phyloP scores from a whole-genome alignment of 2,797 vertebrate genomes.

The Sebastes hubbsi region DNA sequence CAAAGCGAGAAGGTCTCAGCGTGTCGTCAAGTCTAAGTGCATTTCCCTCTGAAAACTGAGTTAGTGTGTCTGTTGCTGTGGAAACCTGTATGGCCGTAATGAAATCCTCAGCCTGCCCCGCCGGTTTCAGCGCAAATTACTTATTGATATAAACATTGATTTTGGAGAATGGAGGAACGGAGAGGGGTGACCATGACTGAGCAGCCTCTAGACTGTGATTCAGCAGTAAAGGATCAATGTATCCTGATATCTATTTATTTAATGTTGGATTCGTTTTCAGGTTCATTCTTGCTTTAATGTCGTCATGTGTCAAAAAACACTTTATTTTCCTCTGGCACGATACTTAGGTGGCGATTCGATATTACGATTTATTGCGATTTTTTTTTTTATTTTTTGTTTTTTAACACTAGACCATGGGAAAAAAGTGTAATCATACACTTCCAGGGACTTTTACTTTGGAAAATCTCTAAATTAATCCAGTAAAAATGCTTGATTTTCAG shows the following conservation, averaged over 20 bases:
- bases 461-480: too few relatives aligned
- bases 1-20: neutral
- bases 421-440: too few relatives aligned
- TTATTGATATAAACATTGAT: constrained; percentile 37
- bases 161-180: neutral
- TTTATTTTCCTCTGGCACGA: too few relatives aligned
- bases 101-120: neutral
- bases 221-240: neutral
- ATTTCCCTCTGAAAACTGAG: neutral
- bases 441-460: too few relatives aligned
- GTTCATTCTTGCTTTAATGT: neutral
- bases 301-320: rapidly evolving
- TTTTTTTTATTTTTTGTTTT: too few relatives aligned
- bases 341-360: too few relatives aligned
- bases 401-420: too few relatives aligned
- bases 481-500: too few relatives aligned
- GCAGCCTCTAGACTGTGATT: neutral
- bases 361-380: too few relatives aligned
- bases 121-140: constrained; percentile 22
- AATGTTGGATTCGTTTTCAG: neutral
- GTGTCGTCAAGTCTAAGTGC: neutral
- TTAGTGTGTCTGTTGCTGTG: neutral
- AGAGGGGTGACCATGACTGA: neutral
- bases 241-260: neutral
- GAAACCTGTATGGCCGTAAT: neutral